These are phyloP conservation scores for Pseudoips prasinana DNA, from an alignment of 2,888 invertebrate genomes.

Conservation along the genomic window DNA sequence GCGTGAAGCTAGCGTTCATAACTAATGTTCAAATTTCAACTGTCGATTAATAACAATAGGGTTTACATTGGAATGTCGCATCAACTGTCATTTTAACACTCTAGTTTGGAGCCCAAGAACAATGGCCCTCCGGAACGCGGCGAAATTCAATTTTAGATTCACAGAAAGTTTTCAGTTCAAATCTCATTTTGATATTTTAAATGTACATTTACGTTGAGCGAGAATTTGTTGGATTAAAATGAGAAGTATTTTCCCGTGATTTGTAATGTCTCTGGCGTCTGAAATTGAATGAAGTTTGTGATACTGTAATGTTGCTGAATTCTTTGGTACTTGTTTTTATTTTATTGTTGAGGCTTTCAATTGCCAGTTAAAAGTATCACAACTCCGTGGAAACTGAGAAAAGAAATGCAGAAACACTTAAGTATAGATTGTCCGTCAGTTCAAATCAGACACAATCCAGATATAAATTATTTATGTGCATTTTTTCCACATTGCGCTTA, in stretches of 20 bases:
- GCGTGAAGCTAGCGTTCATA: constrained; percentile 20
- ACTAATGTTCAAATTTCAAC: constrained; percentile 11
- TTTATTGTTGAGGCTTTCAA: no score
- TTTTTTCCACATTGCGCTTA: no score
- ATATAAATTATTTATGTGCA: no score
- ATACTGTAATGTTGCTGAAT: no score
- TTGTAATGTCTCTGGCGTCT: constrained; percentile 8
- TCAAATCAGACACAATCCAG: no score
- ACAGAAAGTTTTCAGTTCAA: constrained; percentile 47
- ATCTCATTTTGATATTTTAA: constrained; percentile 56
- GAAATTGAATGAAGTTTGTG: no score
- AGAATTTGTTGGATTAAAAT: constrained; percentile 34
- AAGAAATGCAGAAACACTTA: no score
- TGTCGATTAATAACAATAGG: constrained; percentile 5
- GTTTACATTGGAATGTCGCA: constrained; percentile 16
- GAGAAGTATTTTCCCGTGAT: constrained; percentile 26
- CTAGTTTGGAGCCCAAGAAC: constrained; percentile 45
- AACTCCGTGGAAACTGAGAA: no score
- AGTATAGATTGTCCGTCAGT: no score
- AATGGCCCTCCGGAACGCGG: constrained; percentile 40
- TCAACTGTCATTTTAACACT: constrained; percentile 35
- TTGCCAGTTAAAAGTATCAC: no score
- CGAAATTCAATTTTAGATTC: constrained; percentile 58
- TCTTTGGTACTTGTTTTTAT: no score
- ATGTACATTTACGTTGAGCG: constrained; percentile 42